phyloP scores from a whole-genome alignment of 1,140 invertebrate species.

The Polypedilum vanderplanki region DNA sequence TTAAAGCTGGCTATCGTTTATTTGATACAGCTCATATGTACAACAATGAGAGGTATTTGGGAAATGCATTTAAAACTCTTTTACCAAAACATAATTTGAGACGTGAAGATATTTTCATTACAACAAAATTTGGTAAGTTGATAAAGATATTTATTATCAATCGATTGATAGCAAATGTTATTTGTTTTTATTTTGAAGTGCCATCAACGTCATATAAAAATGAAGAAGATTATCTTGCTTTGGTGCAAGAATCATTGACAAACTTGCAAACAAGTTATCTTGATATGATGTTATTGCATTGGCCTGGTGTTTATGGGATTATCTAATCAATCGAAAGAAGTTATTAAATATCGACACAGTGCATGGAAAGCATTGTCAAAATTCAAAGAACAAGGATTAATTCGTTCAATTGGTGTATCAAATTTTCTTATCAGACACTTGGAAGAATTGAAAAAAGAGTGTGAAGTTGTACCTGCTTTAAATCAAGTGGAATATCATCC shows the following conservation, averaged over 20 bases:
- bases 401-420: conserved; percentile 4
- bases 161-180: neutral
- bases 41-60: conserved; percentile 52
- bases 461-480: conserved; percentile 34
- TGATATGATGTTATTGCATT: neutral
- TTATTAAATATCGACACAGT: neutral
- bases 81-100: conserved; percentile 43
- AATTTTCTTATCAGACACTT: neutral
- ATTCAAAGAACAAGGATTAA: neutral
- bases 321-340: neutral
- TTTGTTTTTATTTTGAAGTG: neutral
- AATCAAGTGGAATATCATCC: conserved; percentile 57
- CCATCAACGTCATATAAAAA: conserved; percentile 23
- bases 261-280: neutral
- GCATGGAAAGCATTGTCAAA: conserved; percentile 20
- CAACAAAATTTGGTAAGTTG: conserved; percentile 45
- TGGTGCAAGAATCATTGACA: neutral
- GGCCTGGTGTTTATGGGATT: conserved; percentile 21
- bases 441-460: conserved; percentile 9
- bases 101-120: conserved; percentile 52
- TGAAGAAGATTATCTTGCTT: neutral
- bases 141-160: neutral
- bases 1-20: conserved; percentile 37
- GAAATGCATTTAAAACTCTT: conserved; percentile 44
- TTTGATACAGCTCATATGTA: conserved; percentile 52